A percentile compares a stretch with the other conserved stretches of the same genome.
phyloP scores from a whole-genome alignment of 2,797 vertebrate species.

The Paedocypris micromegethes region DNA sequence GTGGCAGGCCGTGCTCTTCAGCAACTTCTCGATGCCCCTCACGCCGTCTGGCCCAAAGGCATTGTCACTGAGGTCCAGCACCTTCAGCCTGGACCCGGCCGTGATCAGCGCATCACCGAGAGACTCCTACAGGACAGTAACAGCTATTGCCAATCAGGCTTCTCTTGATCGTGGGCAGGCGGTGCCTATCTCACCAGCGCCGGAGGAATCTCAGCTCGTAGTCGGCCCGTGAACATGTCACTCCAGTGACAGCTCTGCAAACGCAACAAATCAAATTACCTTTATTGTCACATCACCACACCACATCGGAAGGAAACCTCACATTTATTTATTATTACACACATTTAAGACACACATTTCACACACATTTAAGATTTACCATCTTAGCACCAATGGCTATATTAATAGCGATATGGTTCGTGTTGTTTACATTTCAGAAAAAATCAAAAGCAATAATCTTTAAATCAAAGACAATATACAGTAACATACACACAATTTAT shows the following conservation, averaged over 20 bases:
- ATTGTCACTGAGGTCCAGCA: conserved; percentile 94
- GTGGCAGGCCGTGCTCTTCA: conserved; percentile 84
- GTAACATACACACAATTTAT: no score
- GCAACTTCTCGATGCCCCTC: conserved; percentile 83
- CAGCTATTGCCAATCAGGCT: neutral
- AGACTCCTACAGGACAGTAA: conserved; percentile 67
- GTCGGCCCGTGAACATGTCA: conserved; percentile 96
- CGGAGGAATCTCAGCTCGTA: conserved; percentile 91
- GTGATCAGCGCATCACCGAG: conserved; percentile 85
- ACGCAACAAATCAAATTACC: neutral
- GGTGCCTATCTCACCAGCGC: conserved; percentile 74
- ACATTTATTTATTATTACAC: no score
- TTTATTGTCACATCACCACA: no score
- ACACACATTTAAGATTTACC: no score
- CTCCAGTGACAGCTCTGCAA: conserved; percentile 91
- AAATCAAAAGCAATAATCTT: no score
- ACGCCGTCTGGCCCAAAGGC: conserved; percentile 96
- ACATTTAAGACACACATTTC: no score
- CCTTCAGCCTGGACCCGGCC: conserved; percentile 83
- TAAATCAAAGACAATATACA: no score
- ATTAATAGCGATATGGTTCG: no score
- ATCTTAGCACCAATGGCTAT: no score
- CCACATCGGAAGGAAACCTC: no score
- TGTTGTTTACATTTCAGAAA: no score
- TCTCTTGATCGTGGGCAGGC: neutral